Conservation (phyloP, 2,797 vertebrate genomes). For the Gallinago stenura region DNA sequence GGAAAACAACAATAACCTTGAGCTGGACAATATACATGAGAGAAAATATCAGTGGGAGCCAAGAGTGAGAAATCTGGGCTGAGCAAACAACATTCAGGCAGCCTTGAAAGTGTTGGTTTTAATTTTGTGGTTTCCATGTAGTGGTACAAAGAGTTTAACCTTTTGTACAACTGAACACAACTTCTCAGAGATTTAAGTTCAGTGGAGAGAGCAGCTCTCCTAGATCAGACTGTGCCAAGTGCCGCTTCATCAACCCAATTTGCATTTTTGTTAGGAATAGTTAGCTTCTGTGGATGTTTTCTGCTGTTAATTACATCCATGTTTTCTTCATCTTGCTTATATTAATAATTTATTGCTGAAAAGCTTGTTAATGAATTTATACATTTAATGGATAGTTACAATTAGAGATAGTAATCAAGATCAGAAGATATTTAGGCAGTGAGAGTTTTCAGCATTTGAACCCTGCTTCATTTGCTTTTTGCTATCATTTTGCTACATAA, state of each 20-base stretch:
- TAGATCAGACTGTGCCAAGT: background rate
- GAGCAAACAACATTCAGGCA: background rate
- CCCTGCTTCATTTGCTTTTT: background rate
- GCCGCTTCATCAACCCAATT: fast-evolving
- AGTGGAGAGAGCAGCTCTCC: background rate
- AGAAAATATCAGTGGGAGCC: background rate
- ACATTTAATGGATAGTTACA: background rate
- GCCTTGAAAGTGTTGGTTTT: background rate
- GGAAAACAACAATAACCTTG: background rate
- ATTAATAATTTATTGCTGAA: background rate
- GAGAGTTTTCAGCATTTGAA: background rate
- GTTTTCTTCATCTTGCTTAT: background rate
- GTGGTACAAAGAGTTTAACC: background rate
- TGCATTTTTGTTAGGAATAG: background rate
- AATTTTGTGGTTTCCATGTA: background rate
- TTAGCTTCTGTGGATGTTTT: background rate
- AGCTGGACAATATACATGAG: fast-evolving
- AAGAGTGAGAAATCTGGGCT: background rate
- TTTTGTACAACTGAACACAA: background rate
- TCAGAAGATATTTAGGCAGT: background rate
- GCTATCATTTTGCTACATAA: background rate
- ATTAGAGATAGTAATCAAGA: background rate
- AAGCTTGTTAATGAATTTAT: background rate
- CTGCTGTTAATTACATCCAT: background rate
- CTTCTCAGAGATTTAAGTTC: background rate